Evolutionary conservation across 2,113 vertebrate species (phyloP), one percentile per base, ranked within the genome.

Genomic region (Sinocyclocheilus rhinocerous): DNA sequence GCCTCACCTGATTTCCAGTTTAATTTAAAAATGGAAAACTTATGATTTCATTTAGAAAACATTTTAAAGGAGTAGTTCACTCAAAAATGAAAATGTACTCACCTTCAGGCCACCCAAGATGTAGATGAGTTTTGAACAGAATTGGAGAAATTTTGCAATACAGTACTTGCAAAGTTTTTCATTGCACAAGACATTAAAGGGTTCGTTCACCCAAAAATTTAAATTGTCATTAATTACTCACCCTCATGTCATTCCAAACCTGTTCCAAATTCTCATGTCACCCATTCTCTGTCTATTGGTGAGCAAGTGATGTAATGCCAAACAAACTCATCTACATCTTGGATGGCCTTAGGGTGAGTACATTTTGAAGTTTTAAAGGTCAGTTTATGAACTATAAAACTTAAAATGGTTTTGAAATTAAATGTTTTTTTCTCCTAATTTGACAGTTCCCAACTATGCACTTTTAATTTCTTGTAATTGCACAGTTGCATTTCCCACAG

Each of bases 1-100:
- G 16, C 36, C 69, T 63, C n/a, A 45, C 22, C n/a, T 65, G 76
- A 84, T 73, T 39, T 63, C 59, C 6, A 52, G n/a, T 84, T 20
- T 22, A 33, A 63, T 59, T 67, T 8, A 7, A 42, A 22, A 12
- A 18, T 33, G 0, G 65, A 69, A 69, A 3, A 69, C 29, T 4
- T 69, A 1, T 18, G 6, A 67, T 33, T 33, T 33, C 1, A 69
- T 70, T 70, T 70, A 70, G 67, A 70, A 20, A 70, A 70, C 29
- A 8, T 50, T 76, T 52, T 20, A 20, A 77, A 77, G 24, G 18
- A 57, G 18, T 59, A 59, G 57, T 59, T 59, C 57, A 59, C 57
- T 22, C 55, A 8, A 22, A 59, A 9, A 59, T 22, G 18, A 22
- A 59, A 22, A 55, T 2, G 3, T 57, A 1, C 6, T 20, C 1